A percentile compares a stretch with the other conserved stretches of the same genome.
phyloP scores from a whole-genome alignment of 1,140 invertebrate genomes.

The Oppia nitens region DNA sequence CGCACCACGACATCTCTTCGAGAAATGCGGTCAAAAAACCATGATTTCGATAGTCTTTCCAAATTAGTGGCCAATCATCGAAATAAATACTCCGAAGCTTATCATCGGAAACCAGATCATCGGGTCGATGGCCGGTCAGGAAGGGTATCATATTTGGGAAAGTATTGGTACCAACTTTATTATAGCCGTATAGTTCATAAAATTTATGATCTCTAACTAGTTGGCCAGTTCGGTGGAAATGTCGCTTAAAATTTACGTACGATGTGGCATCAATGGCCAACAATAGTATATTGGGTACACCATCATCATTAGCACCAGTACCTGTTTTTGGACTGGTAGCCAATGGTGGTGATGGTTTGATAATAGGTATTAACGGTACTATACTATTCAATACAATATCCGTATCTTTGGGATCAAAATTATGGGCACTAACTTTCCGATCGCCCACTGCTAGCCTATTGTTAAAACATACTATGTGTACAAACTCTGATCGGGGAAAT shows the following conservation, averaged over 20 bases:
- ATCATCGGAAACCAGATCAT: background rate
- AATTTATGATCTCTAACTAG: background rate
- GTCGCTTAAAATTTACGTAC: background rate
- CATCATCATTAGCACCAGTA: background rate
- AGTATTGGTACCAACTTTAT: conserved; percentile 30
- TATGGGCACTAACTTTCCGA: background rate
- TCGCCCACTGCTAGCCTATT: background rate
- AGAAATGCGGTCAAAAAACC: background rate
- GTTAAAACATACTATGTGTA: background rate
- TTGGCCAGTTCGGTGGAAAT: background rate
- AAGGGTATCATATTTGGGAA: conserved; percentile 31
- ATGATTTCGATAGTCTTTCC: background rate
- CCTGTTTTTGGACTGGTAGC: background rate
- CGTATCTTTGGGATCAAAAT: background rate
- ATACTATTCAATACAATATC: too few species aligned
- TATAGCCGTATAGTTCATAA: background rate
- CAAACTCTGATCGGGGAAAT: background rate
- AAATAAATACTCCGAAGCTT: background rate
- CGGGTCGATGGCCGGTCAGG: conserved; percentile 23
- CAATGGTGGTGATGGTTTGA: background rate
- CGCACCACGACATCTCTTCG: background rate
- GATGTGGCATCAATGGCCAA: background rate
- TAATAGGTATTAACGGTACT: background rate
- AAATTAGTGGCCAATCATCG: background rate
- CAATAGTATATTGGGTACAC: background rate